Evolutionary conservation across 2,113 vertebrate species (phyloP).

Genomic region (Myotis lucifugus): DNA sequence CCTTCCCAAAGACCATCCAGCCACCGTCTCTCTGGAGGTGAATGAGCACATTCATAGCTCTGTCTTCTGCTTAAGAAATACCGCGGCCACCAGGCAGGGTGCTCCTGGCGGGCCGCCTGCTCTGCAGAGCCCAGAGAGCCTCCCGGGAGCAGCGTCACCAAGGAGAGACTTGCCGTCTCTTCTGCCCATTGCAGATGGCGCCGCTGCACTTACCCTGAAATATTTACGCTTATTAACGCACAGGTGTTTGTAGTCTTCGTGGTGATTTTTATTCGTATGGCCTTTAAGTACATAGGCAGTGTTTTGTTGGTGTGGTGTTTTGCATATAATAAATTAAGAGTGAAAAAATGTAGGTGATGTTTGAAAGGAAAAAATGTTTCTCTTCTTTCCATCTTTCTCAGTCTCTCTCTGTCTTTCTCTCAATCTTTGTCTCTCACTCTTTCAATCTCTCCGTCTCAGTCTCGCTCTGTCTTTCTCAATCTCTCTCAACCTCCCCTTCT

Average conservation of each 20-base stretch:
- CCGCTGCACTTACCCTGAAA: neutral
- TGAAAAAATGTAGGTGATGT: neutral
- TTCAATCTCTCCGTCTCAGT: no score
- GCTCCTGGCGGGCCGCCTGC: fast-evolving
- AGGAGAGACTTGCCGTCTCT: neutral
- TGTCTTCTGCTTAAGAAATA: neutral
- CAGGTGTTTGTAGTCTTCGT: neutral
- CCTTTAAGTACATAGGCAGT: neutral
- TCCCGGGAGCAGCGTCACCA: fast-evolving
- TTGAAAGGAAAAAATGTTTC: neutral
- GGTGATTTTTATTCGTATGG: neutral
- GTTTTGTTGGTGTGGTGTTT: neutral
- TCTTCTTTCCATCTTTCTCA: no score
- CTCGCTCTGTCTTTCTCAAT: neutral
- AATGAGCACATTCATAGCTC: fast-evolving
- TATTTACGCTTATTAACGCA: neutral
- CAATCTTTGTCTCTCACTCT: no score
- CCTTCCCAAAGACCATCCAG: neutral
- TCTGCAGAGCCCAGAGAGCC: fast-evolving
- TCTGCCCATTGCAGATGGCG: neutral
- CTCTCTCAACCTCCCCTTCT: neutral
- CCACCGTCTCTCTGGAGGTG: neutral
- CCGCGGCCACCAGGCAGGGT: fast-evolving
- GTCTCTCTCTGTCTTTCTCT: neutral
- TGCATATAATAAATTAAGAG: conserved; percentile 9